phyloP scores from a whole-genome alignment of 2,113 vertebrate genomes.

The Entelurus aequoreus region DNA sequence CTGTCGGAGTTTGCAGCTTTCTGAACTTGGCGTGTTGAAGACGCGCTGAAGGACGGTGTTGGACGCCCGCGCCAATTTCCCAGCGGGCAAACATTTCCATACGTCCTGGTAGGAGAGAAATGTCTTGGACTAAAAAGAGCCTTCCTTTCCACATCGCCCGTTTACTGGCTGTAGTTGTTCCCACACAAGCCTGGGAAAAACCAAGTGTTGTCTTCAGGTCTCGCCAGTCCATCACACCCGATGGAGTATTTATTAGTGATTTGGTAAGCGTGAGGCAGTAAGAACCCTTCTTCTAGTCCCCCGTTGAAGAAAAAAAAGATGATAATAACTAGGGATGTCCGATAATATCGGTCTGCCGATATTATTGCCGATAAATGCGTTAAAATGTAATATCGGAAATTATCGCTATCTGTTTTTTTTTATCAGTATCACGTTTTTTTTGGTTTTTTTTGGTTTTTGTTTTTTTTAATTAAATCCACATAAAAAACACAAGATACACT shows the following conservation, averaged over 20 bases:
- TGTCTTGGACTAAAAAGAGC: slow-evolving; percentile 63
- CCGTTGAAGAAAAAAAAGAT: not conserved
- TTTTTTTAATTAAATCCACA: too few species aligned
- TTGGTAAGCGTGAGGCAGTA: not conserved
- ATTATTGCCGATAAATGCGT: too few species aligned
- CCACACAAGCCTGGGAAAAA: slow-evolving; percentile 16
- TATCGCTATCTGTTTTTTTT: too few species aligned
- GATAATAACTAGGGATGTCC: too few species aligned
- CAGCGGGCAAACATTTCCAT: slow-evolving; percentile 53
- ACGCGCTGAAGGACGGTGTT: slow-evolving; percentile 37
- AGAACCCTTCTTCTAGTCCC: not conserved
- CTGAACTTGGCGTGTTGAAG: slow-evolving; percentile 30
- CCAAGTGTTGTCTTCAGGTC: not conserved
- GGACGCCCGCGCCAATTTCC: slow-evolving; percentile 51
- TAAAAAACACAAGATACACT: too few species aligned
- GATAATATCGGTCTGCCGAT: too few species aligned
- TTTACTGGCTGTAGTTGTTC: slow-evolving; percentile 24
- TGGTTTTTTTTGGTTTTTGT: too few species aligned
- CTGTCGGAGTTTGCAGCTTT: slow-evolving; percentile 29
- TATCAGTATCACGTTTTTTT: too few species aligned
- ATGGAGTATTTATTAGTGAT: not conserved
- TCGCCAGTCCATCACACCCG: not conserved
- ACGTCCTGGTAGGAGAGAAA: slow-evolving; percentile 44
- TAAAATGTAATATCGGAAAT: too few species aligned
- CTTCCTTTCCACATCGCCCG: slow-evolving; percentile 30